Base-by-base conservation (phyloP, 2,888 invertebrate species). In the Sarcophaga variegata region DNA sequence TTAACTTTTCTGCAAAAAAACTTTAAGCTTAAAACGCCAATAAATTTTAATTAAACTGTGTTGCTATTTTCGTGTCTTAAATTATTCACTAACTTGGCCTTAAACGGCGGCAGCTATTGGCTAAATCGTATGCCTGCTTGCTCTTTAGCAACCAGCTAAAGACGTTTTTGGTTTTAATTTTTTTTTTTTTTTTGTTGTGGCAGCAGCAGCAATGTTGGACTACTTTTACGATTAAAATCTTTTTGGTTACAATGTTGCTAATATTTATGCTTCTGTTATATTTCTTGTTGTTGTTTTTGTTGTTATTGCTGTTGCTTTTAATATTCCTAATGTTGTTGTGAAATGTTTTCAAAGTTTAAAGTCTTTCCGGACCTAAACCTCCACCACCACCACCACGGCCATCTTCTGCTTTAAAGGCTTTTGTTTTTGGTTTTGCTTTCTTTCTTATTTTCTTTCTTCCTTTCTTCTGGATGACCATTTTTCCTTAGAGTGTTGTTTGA, bases 201-300 rank as follows among this genome's bases (percentile, higher is more conserved):
- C 54, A 54, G 54, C 37, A 37, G 37, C 37, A 37, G 37, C 37
- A 37, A 37, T 54, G 54, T 54, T 54, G 54, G 37, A 60, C 59
- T 76, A 20, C 76, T 81, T 86, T 74, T 75, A 59, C 72, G 70
- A 78, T 86, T 62, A 75, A 59, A 81, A 86, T 83, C 77, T 81
- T 78, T 59, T 86, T 81, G 14, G 54, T 54, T 81, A 86, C 81
- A 78, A 77, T 74, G 77, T 79, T 84, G 79, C 76, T 67, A 49
- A n/a, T 12, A 54, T 14, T 54, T 14, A 14, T 54, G 54, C 54
- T 17, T 17, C 17, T 54, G 54, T 17, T 54, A 17, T 17, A 14
- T 4, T 17, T 12, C 17, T 54, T 5, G 12, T 17, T 54, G 49
- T 49, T 49, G 4, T 14, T 10, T 0, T 27, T 64, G 63, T 25